phyloP scores from a whole-genome alignment of 2,113 vertebrate species.

The Lates calcarifer region DNA sequence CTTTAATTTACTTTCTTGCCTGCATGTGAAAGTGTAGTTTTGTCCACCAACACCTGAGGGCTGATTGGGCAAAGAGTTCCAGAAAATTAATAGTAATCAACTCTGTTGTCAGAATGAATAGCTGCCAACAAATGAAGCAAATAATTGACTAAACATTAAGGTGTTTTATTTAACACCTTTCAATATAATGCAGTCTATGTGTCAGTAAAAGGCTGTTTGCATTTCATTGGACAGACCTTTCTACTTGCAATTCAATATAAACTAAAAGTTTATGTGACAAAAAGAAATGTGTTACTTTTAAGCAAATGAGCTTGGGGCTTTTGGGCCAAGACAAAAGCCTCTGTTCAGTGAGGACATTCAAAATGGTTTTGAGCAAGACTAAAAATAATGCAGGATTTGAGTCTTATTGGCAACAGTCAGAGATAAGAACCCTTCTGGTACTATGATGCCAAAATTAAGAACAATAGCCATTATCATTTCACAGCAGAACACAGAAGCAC shows the following conservation, averaged over 20 bases:
- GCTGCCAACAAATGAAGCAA: background rate
- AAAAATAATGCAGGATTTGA: slow-evolving; percentile 46
- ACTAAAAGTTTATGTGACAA: background rate
- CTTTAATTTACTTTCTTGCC: background rate
- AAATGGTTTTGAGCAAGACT: slow-evolving; percentile 32
- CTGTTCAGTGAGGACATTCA: slow-evolving; percentile 32
- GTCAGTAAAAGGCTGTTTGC: background rate
- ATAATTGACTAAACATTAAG: background rate
- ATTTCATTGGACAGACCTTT: background rate
- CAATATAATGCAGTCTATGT: background rate
- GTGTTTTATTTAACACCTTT: background rate
- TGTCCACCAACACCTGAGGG: background rate
- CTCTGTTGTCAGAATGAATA: background rate
- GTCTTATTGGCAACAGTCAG: slow-evolving; percentile 41
- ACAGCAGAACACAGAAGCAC: slow-evolving; percentile 11
- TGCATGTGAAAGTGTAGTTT: background rate
- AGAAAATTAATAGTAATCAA: background rate
- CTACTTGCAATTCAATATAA: background rate
- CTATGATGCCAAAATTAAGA: slow-evolving; percentile 38
- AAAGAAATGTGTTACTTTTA: slow-evolving; percentile 26
- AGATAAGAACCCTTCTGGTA: slow-evolving; percentile 33
- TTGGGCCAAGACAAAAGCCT: slow-evolving; percentile 22
- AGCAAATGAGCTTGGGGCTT: slow-evolving; percentile 28
- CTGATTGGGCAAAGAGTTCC: background rate
- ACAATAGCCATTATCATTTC: slow-evolving; percentile 44